Evolutionary conservation across 2,797 vertebrate genomes (phyloP), one percentile per base, ranked within the genome.

Genomic region (Cynopterus sphinx): DNA sequence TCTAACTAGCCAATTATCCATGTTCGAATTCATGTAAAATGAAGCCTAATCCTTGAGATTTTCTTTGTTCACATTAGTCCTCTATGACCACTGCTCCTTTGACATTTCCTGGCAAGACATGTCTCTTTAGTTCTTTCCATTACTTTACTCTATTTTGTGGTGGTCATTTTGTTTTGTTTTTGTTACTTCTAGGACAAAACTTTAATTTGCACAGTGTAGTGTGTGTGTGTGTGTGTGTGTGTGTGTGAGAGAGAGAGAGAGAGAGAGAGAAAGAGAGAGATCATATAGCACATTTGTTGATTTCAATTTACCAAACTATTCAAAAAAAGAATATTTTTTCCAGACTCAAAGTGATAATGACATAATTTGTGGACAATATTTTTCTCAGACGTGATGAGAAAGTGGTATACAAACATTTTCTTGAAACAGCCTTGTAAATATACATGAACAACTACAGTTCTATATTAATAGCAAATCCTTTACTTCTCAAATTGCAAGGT

Each of bases 401-500:
- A 78, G 79, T 61, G n/a, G 2, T 33, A 87, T 67, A 24, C 26
- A 90, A 84, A 83, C 19, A 81, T 91, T 77, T 15, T 91, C 84
- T 93, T 84, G n/a, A 95, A 91, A 90, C 91, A 67, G 49, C 31
- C n/a, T 96, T 87, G 57, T 94, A 94, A 90, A 94, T 84, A 73
- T 92, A 63, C 31, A 77, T 68, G 31, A 24, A 3, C 91, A 74
- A 73, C 36, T 46, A 53, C 6, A 87, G 19, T 86, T 93, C 41
- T 91, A 15, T 87, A 94, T 71, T 83, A 91, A 49, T 51, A 82
- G 22, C 12, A 26, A 39, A 82, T 9, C 22, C 6, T 65, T 96
- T 88, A 68, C 49, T 68, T 4, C 9, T 96, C 28, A 90, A 61
- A 70, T 53, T 65, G 49, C 9, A 88, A 77, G 39, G 21, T 41